These are phyloP conservation scores for Penaeus vannamei DNA, from an alignment of 1,140 invertebrate species.

Conservation along the genomic window DNA sequence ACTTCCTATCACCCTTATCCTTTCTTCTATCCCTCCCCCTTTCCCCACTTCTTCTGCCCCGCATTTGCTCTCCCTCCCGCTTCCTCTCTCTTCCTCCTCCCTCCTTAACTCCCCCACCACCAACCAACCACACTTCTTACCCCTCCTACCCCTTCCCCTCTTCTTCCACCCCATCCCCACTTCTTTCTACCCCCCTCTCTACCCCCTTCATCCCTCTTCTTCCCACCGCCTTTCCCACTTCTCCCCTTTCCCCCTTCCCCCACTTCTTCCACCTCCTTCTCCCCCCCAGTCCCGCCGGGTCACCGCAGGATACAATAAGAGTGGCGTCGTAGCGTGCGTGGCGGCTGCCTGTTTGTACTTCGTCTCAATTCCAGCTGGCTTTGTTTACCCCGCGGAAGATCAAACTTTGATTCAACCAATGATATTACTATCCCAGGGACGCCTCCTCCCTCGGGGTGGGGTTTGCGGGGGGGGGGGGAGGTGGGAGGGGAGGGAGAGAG, in stretches of 20 bases:
- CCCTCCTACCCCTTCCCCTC: not conserved
- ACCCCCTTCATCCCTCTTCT: too few species aligned
- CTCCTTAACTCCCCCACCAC: too few species aligned
- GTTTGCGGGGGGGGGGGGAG: not conserved
- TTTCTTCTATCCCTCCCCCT: too few species aligned
- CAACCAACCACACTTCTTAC: not conserved
- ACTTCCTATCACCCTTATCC: too few species aligned
- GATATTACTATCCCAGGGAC: conserved; percentile 55
- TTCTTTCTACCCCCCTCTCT: too few species aligned
- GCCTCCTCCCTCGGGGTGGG: conserved; percentile 1
- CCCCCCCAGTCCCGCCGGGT: not conserved
- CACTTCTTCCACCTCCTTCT: not conserved
- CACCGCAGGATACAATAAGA: conserved; percentile 55
- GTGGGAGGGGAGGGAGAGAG: not conserved
- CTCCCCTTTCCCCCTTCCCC: too few species aligned
- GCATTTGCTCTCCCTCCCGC: too few species aligned
- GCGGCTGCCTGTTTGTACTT: conserved; percentile 55
- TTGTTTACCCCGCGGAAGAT: conserved; percentile 53
- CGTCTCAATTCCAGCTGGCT: conserved; percentile 57
- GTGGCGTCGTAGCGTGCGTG: conserved; percentile 48
- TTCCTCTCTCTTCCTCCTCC: too few species aligned
- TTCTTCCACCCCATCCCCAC: not conserved
- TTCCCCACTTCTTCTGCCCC: too few species aligned
- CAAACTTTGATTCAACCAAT: conserved; percentile 52
- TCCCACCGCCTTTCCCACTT: too few species aligned